Conservation (phyloP, 2,797 vertebrate species). For the Gambelia wislizenii region DNA sequence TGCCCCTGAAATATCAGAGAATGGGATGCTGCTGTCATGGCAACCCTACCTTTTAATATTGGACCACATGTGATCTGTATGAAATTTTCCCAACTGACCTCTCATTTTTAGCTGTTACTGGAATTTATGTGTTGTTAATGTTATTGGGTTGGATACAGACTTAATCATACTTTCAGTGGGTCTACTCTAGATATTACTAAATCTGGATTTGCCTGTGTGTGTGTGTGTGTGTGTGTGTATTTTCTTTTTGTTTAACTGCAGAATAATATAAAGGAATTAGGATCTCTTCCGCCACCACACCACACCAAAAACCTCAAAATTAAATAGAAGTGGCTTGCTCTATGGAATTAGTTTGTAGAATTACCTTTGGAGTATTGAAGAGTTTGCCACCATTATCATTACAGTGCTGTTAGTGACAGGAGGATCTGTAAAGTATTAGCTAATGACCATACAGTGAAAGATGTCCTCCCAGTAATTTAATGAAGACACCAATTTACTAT, state of each 20-base stretch:
- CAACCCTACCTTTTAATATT: neutral
- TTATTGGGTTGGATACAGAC: neutral
- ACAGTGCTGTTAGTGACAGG: constrained; percentile 21
- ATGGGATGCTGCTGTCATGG: too few species aligned
- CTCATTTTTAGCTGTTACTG: neutral
- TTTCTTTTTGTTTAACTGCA: constrained; percentile 3
- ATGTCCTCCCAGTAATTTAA: constrained; percentile 38
- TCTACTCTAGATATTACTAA: neutral
- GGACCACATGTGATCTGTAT: neutral
- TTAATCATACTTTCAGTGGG: neutral
- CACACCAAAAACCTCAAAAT: too few species aligned
- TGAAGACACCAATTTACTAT: constrained; percentile 51
- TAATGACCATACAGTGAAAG: constrained; percentile 41
- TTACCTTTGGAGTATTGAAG: neutral
- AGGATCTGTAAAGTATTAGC: constrained; percentile 37
- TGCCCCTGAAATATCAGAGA: too few species aligned
- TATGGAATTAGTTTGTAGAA: neutral
- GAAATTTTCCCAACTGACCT: neutral
- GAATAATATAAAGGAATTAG: neutral
- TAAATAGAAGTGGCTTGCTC: constrained; percentile 15
- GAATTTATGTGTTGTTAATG: neutral
- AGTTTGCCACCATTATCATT: constrained; percentile 20
- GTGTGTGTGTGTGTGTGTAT: neutral
- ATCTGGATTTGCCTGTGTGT: neutral
- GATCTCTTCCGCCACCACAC: too few species aligned